Conservation (phyloP, 1,140 invertebrate genomes). For the Pogonomyrmex barbatus region DNA sequence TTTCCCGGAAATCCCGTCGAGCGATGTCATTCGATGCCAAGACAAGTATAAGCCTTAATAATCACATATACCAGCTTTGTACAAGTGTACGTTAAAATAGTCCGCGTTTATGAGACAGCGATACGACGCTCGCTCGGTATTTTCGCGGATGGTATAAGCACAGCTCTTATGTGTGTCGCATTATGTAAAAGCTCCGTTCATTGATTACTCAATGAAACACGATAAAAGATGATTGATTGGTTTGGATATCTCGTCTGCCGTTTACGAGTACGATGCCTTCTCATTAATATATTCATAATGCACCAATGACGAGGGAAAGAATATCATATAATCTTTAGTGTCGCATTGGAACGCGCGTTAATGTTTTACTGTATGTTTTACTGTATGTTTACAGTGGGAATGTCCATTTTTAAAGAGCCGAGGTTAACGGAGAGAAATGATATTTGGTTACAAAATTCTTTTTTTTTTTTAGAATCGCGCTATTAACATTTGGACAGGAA, state of each 20-base stretch:
- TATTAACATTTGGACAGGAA: slow-evolving; percentile 8
- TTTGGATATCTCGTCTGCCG: neutral
- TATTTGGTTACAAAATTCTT: slow-evolving; percentile 2
- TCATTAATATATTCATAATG: neutral
- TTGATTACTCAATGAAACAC: slow-evolving; percentile 19
- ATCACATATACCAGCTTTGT: slow-evolving; percentile 27
- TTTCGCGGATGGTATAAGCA: slow-evolving; percentile 16
- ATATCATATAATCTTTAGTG: neutral
- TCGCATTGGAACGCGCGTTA: neutral
- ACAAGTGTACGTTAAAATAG: slow-evolving; percentile 16
- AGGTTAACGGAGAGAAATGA: neutral
- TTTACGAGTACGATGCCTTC: neutral
- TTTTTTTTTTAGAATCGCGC: slow-evolving; percentile 25
- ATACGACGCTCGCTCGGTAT: slow-evolving; percentile 2
- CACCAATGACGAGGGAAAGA: neutral
- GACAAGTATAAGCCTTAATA: slow-evolving; percentile 54
- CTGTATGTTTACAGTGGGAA: neutral
- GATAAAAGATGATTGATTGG: neutral
- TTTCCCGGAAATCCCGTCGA: slow-evolving; percentile 60
- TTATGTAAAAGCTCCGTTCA: slow-evolving; percentile 24
- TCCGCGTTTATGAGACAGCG: neutral
- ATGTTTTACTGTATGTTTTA: neutral
- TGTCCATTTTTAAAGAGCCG: neutral
- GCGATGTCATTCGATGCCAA: slow-evolving; percentile 63
- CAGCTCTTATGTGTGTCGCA: neutral